Evolutionary conservation across 2,113 vertebrate genomes (phyloP), one percentile per base, ranked within the genome.

Genomic region (Chinchilla lanigera): DNA sequence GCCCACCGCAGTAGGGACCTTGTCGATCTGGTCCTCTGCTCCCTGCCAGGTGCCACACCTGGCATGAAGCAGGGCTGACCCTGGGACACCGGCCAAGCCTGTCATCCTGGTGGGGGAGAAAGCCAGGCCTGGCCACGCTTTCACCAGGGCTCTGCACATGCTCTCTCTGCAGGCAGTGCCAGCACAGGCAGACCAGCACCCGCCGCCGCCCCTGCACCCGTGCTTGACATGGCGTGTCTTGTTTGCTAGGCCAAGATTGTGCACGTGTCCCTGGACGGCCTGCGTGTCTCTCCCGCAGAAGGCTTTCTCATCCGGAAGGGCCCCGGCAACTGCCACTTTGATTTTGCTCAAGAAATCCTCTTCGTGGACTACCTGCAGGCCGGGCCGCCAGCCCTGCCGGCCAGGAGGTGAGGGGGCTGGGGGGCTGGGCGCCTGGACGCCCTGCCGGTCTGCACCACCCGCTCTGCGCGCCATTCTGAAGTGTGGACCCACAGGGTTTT

Each of bases 291-390:
- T 35, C 99, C 99, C 0, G 78, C 94, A 0, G 99, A 99, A 26
- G 99, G 99, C 35, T 99, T 99, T 95, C 99, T 99, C 19, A 98
- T 99, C 98, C 99, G 99, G 96, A 99, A 99, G 98, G 99, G 99
- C 69, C 99, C 99, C 0, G 99, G 99, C 87, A 99, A 99, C 98
- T 99, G 99, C 96, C 99, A 99, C 98, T 99, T 99, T 90, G 99
- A 99, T 98, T 99, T 99, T 93, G 99, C 99, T 67, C 99, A 99
- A 92, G 99, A 99, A 98, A 99, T 99, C 98, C 99, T 99, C 90
- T 99, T 99, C 89, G 94, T 99, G 30, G 99, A 99, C 98, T 99
- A 99, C 93, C 97, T 99, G 16, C 99, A 98, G 86, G 97, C 98
- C 10, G 96, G 87, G 19, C 77, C 89, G 22, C 50, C n/a, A 17